Evolutionary conservation across 2,888 invertebrate genomes (phyloP), one percentile per base, ranked within the genome.

Genomic region (Melanchra persicariae): DNA sequence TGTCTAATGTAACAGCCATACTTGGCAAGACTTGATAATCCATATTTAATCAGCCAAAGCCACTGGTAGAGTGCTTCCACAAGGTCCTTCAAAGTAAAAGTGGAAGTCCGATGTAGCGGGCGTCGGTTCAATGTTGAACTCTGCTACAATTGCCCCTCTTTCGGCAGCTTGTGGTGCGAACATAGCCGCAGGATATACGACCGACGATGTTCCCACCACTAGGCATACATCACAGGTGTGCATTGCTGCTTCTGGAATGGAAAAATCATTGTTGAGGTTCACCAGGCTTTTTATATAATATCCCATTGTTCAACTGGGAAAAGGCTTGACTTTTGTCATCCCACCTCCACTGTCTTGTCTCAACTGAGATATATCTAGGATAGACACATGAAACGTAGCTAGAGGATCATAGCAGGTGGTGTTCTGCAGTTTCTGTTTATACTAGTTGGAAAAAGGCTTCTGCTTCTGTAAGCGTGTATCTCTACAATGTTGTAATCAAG

Each of bases 121-220:
- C 0, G 96, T 96, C 0, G 94, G 89, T 85, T 96, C 95, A 12
- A 96, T 84, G 77, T 96, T 96, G 77, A 98, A 95, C 68, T 95
- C 95, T 0, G 95, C 95, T 1, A 95, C 95, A 0, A 90, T 83
- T 0, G 95, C 96, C 2, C 98, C 98, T 71, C 98, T 95, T 0
- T 95, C 93, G 0, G 98, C 98, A 0, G 98, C 97, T 85, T 96
- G 95, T 0, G 98, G 98, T 0, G 98, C 98, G 94, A 98, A 98
- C 97, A 98, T 97, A 8, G 98, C 98, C 0, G 98, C 98, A 0
- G 98, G 98, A 91, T 98, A 98, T 3, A 98, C 98, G 0, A 98
- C 97, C 0, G 98, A 98, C 0, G 98, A 98, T 19, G 98, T 98
- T 8, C 99, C 98, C 60, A 98, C 97, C 22, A 98, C 97, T 51